phyloP scores from a whole-genome alignment of 2,888 invertebrate genomes.

The Troglohyphantes excavatus region DNA sequence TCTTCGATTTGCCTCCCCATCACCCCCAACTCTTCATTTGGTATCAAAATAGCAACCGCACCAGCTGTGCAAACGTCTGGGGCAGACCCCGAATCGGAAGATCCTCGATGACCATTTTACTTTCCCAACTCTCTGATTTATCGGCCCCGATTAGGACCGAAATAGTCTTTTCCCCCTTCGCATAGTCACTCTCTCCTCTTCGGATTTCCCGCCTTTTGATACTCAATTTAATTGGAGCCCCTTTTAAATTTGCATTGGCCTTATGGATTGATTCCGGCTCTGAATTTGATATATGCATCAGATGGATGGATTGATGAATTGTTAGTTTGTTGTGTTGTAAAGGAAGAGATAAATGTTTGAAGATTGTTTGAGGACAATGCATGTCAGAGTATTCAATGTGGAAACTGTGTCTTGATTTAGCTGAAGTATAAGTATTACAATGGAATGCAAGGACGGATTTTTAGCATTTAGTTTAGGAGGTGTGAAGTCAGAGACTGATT shows the following conservation, averaged over 20 bases:
- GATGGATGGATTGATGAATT: too few species aligned
- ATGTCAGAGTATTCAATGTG: too few species aligned
- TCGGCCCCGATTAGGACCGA: conserved; percentile 63
- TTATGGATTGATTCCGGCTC: too few species aligned
- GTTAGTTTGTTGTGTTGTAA: too few species aligned
- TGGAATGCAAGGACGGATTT: too few species aligned
- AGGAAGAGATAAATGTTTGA: too few species aligned
- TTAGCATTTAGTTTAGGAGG: too few species aligned
- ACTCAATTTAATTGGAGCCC: neutral
- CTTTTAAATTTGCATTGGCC: neutral
- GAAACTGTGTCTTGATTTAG: too few species aligned
- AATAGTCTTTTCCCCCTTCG: neutral
- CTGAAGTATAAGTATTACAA: too few species aligned
- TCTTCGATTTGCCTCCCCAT: conserved; percentile 67
- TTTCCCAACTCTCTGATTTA: conserved; percentile 67
- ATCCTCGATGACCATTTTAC: conserved; percentile 71
- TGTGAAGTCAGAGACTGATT: too few species aligned
- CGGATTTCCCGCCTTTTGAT: neutral
- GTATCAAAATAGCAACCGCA: conserved; percentile 73
- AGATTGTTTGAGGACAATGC: too few species aligned
- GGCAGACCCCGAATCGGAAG: conserved; percentile 31
- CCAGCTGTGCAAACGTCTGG: conserved; percentile 76
- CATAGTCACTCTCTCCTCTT: neutral
- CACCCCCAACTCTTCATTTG: conserved; percentile 36
- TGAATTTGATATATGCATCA: too few species aligned